These are phyloP conservation scores for Scomber scombrus DNA, from an alignment of 2,113 vertebrate species.

Conservation along the genomic window DNA sequence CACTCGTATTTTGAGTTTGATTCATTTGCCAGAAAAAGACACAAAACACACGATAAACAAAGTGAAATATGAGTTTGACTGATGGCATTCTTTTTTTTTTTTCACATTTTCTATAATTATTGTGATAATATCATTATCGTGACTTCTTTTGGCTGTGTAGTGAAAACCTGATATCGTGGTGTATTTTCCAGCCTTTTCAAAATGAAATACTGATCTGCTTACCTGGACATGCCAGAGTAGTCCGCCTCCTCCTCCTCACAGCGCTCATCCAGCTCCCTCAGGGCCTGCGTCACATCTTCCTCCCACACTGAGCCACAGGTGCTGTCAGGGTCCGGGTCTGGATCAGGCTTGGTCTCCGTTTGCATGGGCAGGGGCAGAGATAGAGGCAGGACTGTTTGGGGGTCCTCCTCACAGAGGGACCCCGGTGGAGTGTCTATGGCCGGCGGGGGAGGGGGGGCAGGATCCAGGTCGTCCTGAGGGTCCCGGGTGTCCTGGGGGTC, in stretches of 20 bases:
- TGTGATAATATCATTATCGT: too few species aligned
- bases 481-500: conserved; percentile 77
- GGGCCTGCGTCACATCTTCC: conserved; percentile 94
- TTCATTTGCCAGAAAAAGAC: too few species aligned
- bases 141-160: too few species aligned
- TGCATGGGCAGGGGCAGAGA: conserved; percentile 70
- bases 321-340: conserved; percentile 84
- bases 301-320: conserved; percentile 92
- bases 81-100: too few species aligned
- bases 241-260: conserved; percentile 98
- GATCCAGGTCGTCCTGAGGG: conserved; percentile 85
- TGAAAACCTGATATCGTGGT: too few species aligned
- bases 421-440: conserved; percentile 90
- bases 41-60: too few species aligned
- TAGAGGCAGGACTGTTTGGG: conserved; percentile 82
- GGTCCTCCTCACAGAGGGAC: conserved; percentile 91
- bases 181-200: background rate
- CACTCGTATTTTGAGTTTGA: too few species aligned
- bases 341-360: conserved; percentile 47
- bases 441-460: conserved; percentile 80
- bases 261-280: conserved; percentile 96
- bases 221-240: conserved; percentile 95
- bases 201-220: conserved; percentile 14
- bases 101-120: too few species aligned
- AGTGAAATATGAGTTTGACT: too few species aligned